phyloP scores from a whole-genome alignment of 2,113 vertebrate species.

The Centropristis striata region DNA sequence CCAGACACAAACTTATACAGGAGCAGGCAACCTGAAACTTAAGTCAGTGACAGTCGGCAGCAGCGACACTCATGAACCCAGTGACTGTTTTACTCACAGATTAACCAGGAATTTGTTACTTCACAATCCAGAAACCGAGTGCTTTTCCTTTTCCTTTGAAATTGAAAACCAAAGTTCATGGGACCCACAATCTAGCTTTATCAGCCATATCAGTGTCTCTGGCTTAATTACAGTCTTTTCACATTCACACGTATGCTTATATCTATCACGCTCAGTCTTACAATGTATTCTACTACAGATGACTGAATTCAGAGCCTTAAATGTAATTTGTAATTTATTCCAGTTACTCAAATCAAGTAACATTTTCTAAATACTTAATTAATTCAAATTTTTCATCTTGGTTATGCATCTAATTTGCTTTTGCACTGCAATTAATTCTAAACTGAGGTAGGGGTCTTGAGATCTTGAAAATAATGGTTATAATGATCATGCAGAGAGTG shows the following conservation, averaged over 20 bases:
- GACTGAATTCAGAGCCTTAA: no score
- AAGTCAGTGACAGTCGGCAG: slow-evolving; percentile 30
- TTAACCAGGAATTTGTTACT: slow-evolving; percentile 32
- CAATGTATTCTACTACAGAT: no score
- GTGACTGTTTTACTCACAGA: slow-evolving; percentile 15
- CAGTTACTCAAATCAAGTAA: no score
- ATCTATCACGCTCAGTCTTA: neutral
- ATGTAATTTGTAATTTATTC: no score
- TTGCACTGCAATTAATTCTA: no score
- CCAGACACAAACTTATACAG: neutral
- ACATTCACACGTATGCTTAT: neutral
- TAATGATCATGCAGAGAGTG: no score
- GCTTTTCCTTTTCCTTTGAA: slow-evolving; percentile 10
- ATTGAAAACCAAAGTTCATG: neutral
- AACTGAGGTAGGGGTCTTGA: no score
- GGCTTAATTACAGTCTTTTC: neutral
- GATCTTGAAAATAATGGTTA: no score
- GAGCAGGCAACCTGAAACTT: slow-evolving; percentile 26
- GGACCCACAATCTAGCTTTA: slow-evolving; percentile 4
- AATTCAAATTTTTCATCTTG: no score
- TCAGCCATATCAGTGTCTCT: neutral
- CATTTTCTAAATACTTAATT: no score
- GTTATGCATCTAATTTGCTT: no score
- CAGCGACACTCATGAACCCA: neutral
- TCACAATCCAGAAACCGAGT: neutral